A percentile compares a stretch with the other conserved stretches of the same genome.
These are phyloP conservation scores for Noctua comes DNA, from an alignment of 2,888 invertebrate genomes.

Conservation along the genomic window DNA sequence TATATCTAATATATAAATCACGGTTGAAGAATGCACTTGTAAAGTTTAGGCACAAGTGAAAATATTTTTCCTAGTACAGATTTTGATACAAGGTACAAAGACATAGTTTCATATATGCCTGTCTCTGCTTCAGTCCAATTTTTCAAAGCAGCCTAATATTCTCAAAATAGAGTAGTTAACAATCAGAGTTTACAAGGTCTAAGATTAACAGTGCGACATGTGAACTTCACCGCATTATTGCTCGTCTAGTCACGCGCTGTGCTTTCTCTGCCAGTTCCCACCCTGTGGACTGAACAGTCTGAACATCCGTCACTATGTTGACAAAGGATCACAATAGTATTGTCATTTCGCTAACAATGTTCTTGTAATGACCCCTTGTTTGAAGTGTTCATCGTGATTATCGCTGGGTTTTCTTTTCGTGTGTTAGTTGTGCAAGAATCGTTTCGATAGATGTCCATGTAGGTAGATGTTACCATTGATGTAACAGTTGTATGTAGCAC, in stretches of 20 bases:
- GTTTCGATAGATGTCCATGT: slow-evolving; percentile 20
- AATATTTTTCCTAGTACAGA: neutral
- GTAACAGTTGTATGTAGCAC: neutral
- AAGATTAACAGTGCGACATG: slow-evolving; percentile 48
- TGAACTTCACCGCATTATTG: slow-evolving; percentile 53
- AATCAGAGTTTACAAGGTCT: slow-evolving; percentile 36
- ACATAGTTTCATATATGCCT: neutral
- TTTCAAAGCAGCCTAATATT: neutral
- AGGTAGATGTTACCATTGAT: slow-evolving; percentile 2
- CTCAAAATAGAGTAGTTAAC: slow-evolving; percentile 11
- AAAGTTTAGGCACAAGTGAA: neutral
- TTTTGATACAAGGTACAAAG: neutral
- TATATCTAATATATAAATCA: slow-evolving; percentile 10
- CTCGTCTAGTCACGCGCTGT: slow-evolving; percentile 61
- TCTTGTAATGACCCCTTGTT: slow-evolving; percentile 60
- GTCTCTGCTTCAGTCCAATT: neutral
- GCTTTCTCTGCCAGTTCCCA: slow-evolving; percentile 71
- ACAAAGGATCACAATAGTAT: slow-evolving; percentile 65
- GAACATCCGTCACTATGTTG: slow-evolving; percentile 64
- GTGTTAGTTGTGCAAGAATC: slow-evolving; percentile 37
- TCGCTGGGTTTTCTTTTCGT: slow-evolving; percentile 51
- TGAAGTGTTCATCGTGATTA: slow-evolving; percentile 52
- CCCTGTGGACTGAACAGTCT: slow-evolving; percentile 59
- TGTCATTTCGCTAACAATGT: slow-evolving; percentile 62
- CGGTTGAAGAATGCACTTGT: neutral